Evolutionary conservation across 2,113 vertebrate genomes (phyloP).

Genomic region (Myotis yumanensis): DNA sequence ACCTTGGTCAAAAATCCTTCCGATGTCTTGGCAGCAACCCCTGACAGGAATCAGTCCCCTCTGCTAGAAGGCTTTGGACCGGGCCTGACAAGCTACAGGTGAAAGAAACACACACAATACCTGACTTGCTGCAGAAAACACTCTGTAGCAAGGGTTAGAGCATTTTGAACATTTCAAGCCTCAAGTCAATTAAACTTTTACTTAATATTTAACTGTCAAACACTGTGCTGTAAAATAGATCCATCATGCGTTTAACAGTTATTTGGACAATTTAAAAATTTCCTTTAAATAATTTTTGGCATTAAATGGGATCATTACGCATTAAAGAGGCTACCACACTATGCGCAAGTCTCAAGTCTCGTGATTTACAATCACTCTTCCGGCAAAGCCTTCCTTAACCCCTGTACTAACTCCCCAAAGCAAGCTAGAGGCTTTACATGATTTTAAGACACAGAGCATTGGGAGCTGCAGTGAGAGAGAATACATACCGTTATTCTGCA

Average conservation of each 20-base stretch:
- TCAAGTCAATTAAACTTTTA: slow-evolving; percentile 74
- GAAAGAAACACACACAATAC: slow-evolving; percentile 80
- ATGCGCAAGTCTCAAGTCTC: slow-evolving; percentile 71
- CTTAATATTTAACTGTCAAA: slow-evolving; percentile 81
- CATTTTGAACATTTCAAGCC: slow-evolving; percentile 79
- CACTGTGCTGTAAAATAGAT: slow-evolving; percentile 79
- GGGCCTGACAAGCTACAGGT: slow-evolving; percentile 86
- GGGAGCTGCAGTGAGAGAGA: slow-evolving; percentile 83
- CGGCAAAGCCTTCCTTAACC: slow-evolving; percentile 89
- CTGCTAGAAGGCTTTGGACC: slow-evolving; percentile 89
- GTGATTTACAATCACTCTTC: slow-evolving; percentile 85
- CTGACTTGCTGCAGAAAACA: slow-evolving; percentile 84
- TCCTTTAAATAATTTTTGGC: slow-evolving; percentile 72
- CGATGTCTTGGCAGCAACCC: slow-evolving; percentile 92
- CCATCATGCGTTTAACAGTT: slow-evolving; percentile 83
- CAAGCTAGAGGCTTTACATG: slow-evolving; percentile 81
- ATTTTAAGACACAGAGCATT: slow-evolving; percentile 87
- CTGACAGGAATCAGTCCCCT: slow-evolving; percentile 90
- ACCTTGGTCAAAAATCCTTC: slow-evolving; percentile 99
- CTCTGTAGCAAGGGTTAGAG: slow-evolving; percentile 92
- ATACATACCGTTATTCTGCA: slow-evolving; percentile 83
- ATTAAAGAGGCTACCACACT: slow-evolving; percentile 74
- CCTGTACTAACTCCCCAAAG: slow-evolving; percentile 89
- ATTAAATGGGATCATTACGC: slow-evolving; percentile 66
- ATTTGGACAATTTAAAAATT: slow-evolving; percentile 71